phyloP scores from a whole-genome alignment of 1,140 invertebrate genomes.

The Dendrolimus punctatus region DNA sequence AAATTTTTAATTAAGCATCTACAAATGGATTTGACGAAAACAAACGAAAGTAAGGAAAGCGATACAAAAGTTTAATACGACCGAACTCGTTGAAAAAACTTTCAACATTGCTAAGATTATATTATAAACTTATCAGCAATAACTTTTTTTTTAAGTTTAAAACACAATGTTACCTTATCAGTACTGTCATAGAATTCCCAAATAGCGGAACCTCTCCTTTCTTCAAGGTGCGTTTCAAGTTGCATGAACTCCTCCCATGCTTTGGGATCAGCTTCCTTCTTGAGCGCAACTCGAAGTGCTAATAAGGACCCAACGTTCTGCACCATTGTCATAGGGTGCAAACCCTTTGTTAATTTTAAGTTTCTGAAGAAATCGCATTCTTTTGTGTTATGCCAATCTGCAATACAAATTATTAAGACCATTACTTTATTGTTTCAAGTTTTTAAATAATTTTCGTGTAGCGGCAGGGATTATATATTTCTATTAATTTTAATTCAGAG shows the following conservation, averaged over 20 bases:
- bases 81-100: no score
- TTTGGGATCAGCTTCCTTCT: conserved; percentile 57
- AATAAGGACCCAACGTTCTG: conserved; percentile 67
- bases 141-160: neutral
- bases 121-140: no score
- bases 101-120: no score
- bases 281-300: conserved; percentile 69
- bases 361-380: conserved; percentile 72
- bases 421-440: no score
- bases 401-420: conserved; percentile 16
- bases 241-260: conserved; percentile 69
- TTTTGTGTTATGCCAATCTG: conserved; percentile 65
- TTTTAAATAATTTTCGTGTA: no score
- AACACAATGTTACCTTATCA: conserved; percentile 54
- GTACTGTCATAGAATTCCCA: conserved; percentile 72
- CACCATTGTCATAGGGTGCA: conserved; percentile 44
- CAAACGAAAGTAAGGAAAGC: no score
- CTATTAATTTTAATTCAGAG: no score
- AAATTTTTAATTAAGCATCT: no score
- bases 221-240: conserved; percentile 73
- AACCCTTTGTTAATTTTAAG: conserved; percentile 43
- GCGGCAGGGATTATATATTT: no score
- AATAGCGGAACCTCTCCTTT: conserved; percentile 63
- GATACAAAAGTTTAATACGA: no score
- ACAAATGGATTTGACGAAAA: no score